Conservation (phyloP, 64 coral and sea anemone genomes). For the Pocillopora verrucosa region DNA sequence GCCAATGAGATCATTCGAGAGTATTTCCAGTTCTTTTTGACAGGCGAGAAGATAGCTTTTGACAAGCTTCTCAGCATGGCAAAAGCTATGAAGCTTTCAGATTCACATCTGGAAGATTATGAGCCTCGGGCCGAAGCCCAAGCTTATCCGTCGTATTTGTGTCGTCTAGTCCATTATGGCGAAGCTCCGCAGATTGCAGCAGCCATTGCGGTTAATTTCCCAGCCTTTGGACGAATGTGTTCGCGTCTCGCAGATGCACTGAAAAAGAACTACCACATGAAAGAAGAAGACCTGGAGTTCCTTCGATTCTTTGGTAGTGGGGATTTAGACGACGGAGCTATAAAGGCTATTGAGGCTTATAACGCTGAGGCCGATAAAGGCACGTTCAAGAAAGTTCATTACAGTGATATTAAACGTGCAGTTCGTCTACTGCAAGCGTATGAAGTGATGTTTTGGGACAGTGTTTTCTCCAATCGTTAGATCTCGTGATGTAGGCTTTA, state of each 20-base stretch:
- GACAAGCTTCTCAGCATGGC: not conserved
- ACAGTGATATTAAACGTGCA: not conserved
- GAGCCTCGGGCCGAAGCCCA: conserved; percentile 12
- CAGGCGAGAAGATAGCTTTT: not conserved
- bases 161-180: not conserved
- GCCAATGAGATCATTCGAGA: conserved; percentile 16
- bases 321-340: not conserved
- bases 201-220: conserved; percentile 17
- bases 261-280: conserved; percentile 26
- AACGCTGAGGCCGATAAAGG: not conserved
- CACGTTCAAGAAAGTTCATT: not conserved
- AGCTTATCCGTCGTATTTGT: not conserved
- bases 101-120: not conserved
- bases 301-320: conserved; percentile 5
- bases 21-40: conserved; percentile 15
- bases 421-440: conserved; percentile 17
- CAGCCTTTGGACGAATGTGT: conserved; percentile 13
- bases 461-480: not conserved
- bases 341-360: conserved; percentile 13
- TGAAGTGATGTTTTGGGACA: conserved; percentile 30
- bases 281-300: conserved; percentile 17
- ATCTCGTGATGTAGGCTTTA: not conserved
- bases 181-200: conserved; percentile 26
- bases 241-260: not conserved
- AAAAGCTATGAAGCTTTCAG: conserved; percentile 4